These are phyloP conservation scores for Araneus ventricosus DNA, from an alignment of 1,140 invertebrate genomes.

Conservation along the genomic window DNA sequence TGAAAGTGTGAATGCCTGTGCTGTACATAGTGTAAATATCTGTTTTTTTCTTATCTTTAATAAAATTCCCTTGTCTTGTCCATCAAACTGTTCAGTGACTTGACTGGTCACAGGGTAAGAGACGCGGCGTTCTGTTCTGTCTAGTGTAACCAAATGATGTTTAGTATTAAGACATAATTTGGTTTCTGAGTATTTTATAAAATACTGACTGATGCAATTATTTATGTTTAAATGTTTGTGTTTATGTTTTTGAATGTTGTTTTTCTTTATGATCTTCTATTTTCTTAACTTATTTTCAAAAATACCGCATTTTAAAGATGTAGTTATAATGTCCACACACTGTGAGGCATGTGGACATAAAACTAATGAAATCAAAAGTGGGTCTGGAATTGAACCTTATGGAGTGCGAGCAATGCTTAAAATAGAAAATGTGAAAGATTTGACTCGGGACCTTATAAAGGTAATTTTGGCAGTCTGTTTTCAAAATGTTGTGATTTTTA, in stretches of 20 bases:
- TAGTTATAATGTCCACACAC: constrained; percentile 95
- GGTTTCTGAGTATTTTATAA: background rate
- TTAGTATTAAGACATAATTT: too few relatives aligned
- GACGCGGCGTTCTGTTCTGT: too few relatives aligned
- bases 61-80: too few relatives aligned
- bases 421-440: constrained; percentile 88
- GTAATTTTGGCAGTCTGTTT: constrained; percentile 79
- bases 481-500: too few relatives aligned
- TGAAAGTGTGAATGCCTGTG: too few relatives aligned
- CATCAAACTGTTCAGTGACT: too few relatives aligned
- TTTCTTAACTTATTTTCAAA: constrained; percentile 81
- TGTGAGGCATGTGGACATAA: constrained; percentile 94
- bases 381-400: constrained; percentile 91
- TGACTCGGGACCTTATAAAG: constrained; percentile 96
- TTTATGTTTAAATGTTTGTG: background rate
- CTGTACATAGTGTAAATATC: too few relatives aligned
- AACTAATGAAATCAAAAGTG: constrained; percentile 97
- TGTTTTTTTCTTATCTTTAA: too few relatives aligned
- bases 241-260: constrained; percentile 76
- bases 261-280: background rate
- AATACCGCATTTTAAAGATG: constrained; percentile 98
- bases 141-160: too few relatives aligned
- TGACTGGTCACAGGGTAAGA: too few relatives aligned
- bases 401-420: constrained; percentile 90
- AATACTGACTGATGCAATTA: background rate